phyloP scores from a whole-genome alignment of 2,888 invertebrate genomes.

The Suillia variegata region DNA sequence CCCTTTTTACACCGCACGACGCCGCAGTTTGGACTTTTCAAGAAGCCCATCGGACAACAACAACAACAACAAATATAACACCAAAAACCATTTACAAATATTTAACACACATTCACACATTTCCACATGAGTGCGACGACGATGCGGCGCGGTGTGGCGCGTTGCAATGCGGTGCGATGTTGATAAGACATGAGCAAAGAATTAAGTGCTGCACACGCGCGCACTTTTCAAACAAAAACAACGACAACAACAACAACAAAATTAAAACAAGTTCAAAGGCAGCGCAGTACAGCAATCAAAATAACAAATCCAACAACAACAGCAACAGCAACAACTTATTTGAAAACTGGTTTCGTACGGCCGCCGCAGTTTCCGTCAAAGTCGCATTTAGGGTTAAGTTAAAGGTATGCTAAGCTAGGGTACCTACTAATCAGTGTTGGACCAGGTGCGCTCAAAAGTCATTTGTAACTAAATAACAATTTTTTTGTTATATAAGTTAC shows the following conservation, averaged over 20 bases:
- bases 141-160: background rate
- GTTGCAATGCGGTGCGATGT: background rate
- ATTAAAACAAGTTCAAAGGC: too few relatives aligned
- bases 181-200: too few relatives aligned
- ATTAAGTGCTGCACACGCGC: background rate
- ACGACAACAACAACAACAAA: slow-evolving; percentile 5
- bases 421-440: too few relatives aligned
- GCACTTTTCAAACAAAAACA: background rate
- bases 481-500: too few relatives aligned
- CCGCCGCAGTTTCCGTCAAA: background rate
- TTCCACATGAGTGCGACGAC: slow-evolving; percentile 1
- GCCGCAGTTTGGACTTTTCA: background rate
- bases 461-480: too few relatives aligned
- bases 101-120: slow-evolving; percentile 19
- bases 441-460: too few relatives aligned
- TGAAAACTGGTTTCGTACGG: too few relatives aligned
- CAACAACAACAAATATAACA: background rate
- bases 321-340: background rate
- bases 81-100: slow-evolving; percentile 5
- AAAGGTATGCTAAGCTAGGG: too few relatives aligned
- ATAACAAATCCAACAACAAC: background rate
- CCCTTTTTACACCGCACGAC: background rate
- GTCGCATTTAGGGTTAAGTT: slow-evolving; percentile 8
- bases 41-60: background rate
- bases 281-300: background rate